Percentiles rank a stretch among this genome's conserved stretches.
phyloP scores from a whole-genome alignment of 2,113 vertebrate genomes.

The Diphyllodes magnificus region DNA sequence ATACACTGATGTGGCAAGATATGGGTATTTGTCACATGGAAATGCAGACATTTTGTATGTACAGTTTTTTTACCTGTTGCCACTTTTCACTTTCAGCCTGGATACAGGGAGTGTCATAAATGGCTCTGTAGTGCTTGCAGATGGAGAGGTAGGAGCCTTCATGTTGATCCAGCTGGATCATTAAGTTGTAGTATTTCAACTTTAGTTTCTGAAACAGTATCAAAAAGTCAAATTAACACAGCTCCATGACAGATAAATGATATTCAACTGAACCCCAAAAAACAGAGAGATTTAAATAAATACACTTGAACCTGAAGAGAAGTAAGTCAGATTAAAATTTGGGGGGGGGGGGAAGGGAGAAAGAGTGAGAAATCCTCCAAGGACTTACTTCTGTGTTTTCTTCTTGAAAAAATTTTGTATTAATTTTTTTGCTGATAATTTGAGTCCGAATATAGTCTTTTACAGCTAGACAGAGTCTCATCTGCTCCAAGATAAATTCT shows the following conservation, averaged over 20 bases:
- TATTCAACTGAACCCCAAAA: background rate
- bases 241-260: background rate
- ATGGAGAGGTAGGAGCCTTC: conserved; percentile 97
- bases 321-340: background rate
- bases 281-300: background rate
- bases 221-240: background rate
- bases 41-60: background rate
- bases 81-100: conserved; percentile 93
- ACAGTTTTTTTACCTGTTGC: conserved; percentile 83
- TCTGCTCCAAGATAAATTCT: conserved; percentile 98
- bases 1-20: background rate
- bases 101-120: conserved; percentile 97
- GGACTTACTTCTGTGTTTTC: conserved; percentile 88
- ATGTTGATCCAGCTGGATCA: conserved; percentile 98
- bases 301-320: background rate
- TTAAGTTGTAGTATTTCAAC: conserved; percentile 97
- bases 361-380: background rate
- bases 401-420: conserved; percentile 97
- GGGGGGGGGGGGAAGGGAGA: rapidly evolving
- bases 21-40: background rate
- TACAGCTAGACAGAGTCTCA: conserved; percentile 96
- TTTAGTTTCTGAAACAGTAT: conserved; percentile 83
- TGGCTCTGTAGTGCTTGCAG: conserved; percentile 97
- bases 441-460: conserved; percentile 98
- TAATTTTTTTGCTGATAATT: conserved; percentile 99